Evolutionary conservation across 2,888 invertebrate species (phyloP).

Genomic region (Mechanitis messenoides): DNA sequence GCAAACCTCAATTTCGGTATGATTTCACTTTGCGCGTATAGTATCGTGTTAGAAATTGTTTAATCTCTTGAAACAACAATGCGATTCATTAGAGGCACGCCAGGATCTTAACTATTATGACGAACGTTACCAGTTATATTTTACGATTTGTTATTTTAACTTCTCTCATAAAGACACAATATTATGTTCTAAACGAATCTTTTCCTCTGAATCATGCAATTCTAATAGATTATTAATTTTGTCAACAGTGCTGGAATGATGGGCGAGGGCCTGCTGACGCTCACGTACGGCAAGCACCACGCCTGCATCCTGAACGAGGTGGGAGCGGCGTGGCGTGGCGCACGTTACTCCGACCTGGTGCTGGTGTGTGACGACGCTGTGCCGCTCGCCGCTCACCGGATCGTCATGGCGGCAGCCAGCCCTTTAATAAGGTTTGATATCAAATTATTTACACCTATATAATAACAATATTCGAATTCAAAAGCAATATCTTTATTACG

Average conservation of each 20-base stretch:
- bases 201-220: background rate
- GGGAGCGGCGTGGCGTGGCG: constrained; percentile 90
- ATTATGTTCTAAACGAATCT: background rate
- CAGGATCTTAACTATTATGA: constrained; percentile 27
- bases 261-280: constrained; percentile 87
- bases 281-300: constrained; percentile 95
- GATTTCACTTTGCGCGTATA: constrained; percentile 57
- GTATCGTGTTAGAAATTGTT: constrained; percentile 44
- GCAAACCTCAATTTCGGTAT: constrained; percentile 48
- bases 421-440: constrained; percentile 83
- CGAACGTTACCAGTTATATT: constrained; percentile 13
- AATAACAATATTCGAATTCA: too few species aligned
- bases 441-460: background rate
- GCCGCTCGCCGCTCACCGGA: constrained; percentile 87
- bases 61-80: constrained; percentile 51
- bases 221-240: constrained; percentile 22
- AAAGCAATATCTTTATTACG: too few species aligned
- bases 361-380: constrained; percentile 91
- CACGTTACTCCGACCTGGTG: constrained; percentile 90
- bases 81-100: constrained; percentile 36
- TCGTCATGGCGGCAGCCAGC: constrained; percentile 91
- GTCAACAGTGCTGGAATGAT: constrained; percentile 74
- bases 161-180: constrained; percentile 10
- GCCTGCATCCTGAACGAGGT: constrained; percentile 94
- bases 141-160: constrained; percentile 10